These are phyloP conservation scores for Parnassius orleans DNA, from an alignment of 2,888 invertebrate species.

Conservation along the genomic window DNA sequence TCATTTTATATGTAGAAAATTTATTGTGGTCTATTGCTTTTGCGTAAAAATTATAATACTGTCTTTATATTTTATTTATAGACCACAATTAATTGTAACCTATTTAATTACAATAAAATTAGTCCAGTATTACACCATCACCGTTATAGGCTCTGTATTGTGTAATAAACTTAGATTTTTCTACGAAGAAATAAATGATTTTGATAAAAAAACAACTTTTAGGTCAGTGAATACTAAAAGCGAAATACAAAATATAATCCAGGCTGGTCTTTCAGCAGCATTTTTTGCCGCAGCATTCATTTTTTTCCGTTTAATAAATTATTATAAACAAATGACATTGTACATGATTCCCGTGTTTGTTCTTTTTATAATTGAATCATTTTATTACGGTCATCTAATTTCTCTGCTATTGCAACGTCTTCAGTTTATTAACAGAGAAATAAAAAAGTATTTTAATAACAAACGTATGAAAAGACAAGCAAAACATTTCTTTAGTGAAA, in stretches of 20 bases:
- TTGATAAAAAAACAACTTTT: constrained; percentile 2
- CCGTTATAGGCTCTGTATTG: constrained; percentile 1
- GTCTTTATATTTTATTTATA: background rate
- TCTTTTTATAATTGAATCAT: background rate
- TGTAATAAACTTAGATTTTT: constrained; percentile 2
- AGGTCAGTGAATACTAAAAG: background rate
- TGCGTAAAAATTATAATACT: background rate
- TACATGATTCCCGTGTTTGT: background rate
- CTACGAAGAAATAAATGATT: constrained; percentile 6
- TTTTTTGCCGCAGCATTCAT: background rate
- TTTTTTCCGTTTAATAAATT: background rate
- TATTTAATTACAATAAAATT: background rate
- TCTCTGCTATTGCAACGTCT: constrained; percentile 7
- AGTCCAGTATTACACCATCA: background rate
- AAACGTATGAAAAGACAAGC: background rate
- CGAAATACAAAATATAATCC: background rate
- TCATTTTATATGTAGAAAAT: background rate
- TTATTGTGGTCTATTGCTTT: background rate
- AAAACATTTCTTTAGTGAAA: background rate
- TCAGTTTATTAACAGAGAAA: background rate
- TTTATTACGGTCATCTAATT: constrained; percentile 10
- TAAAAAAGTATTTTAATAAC: background rate
- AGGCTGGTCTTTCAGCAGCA: background rate
- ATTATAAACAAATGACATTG: background rate
- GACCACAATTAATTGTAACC: background rate